Base-by-base conservation (phyloP, 2,797 vertebrate species). In the Echeneis naucrates region DNA sequence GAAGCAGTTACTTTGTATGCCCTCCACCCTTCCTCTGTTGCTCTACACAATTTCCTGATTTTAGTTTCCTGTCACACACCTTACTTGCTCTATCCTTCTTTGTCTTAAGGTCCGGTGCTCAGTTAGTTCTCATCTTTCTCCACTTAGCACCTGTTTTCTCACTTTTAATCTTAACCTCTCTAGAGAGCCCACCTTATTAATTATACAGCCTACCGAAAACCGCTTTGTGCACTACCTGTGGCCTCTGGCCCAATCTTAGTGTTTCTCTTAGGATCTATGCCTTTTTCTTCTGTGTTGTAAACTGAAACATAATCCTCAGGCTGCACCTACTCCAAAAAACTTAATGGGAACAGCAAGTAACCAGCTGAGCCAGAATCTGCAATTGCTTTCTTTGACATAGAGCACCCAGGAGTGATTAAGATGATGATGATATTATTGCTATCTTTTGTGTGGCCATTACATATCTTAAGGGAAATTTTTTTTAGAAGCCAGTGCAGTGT, bases 121-220 rank as follows among this genome's bases (percentile, higher is more conserved):
- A 42, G 59, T 71, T 66, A 73, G 60, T 42, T 54, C 50, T 44
- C 60, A 42, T 67, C 60, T 81, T 67, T 68, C 75, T 56, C 58
- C 68, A 73, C 47, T 72, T 60, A 67, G 50, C 44, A 72, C 52
- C 45, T 37, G 51, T 71, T 82, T 82, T 87, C 72, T 77, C 73
- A 69, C 81, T 80, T 89, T 88, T 80, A 89, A 88, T 90, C 82
- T 84, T 74, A 62, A 65, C 71, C 61, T 81, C 85, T 86, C 81
- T 72, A 58, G 84, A 88, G 85, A 76, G 53, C 68, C 69, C 65
- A 72, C 73, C 82, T 87, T 48, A 83, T 91, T 92, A 87, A 89
- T 88, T 87, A 88, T 77, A 78, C 81, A 73, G 68, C 60, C 55
- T 21, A 53, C 67, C 79, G 88, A 88, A 92, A 86, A 72, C 70